A percentile compares a stretch with the other conserved stretches of the same genome.
Conservation (phyloP, 2,888 invertebrate genomes). For the Copidosoma aretas region DNA sequence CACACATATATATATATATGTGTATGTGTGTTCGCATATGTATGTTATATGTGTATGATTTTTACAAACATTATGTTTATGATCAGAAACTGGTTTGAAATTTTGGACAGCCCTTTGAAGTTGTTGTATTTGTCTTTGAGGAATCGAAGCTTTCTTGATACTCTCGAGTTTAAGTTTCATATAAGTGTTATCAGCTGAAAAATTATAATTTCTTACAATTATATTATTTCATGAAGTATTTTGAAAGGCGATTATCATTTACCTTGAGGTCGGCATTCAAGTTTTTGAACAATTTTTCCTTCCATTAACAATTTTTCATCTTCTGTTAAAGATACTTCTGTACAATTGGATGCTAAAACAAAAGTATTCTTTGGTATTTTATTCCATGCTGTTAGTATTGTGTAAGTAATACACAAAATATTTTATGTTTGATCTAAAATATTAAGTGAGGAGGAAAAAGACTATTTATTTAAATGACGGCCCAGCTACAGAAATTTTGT, state of each 20-base stretch:
- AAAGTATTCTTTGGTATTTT: too few relatives aligned
- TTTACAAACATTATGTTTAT: constrained; percentile 83
- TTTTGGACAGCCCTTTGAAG: constrained; percentile 86
- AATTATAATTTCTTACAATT: background rate
- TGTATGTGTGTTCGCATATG: too few relatives aligned
- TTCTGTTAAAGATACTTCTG: constrained; percentile 76
- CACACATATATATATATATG: too few relatives aligned
- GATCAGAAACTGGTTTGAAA: constrained; percentile 92
- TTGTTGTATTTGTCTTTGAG: constrained; percentile 84
- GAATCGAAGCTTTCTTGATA: constrained; percentile 86
- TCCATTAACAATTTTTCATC: constrained; percentile 87
- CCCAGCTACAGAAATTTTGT: too few relatives aligned
- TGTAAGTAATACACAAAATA: too few relatives aligned
- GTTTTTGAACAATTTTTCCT: constrained; percentile 93
- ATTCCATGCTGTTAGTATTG: too few relatives aligned
- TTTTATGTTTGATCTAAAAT: too few relatives aligned
- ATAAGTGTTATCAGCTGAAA: constrained; percentile 78
- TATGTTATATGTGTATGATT: too few relatives aligned
- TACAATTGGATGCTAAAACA: constrained; percentile 66
- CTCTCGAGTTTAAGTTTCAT: constrained; percentile 90
- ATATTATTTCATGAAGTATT: background rate
- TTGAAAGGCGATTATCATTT: constrained; percentile 22
- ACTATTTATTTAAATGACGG: too few relatives aligned
- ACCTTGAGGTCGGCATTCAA: constrained; percentile 89
- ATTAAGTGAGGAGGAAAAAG: too few relatives aligned